Base-by-base conservation (phyloP, 2,888 invertebrate species). In the Eupeodes latifasciatus region DNA sequence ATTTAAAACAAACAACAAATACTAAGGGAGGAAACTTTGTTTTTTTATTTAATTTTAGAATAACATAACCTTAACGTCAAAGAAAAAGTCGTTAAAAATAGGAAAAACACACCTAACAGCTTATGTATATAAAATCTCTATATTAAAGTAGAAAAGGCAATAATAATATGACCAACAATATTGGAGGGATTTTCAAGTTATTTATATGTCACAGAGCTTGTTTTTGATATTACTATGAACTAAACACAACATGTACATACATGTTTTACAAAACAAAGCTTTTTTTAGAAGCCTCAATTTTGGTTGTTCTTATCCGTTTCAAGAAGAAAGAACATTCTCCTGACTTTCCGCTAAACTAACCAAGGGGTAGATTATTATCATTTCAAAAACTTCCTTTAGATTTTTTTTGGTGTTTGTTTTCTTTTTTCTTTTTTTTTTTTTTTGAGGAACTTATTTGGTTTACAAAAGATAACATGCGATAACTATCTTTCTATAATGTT, bases 381-480 rank as follows among this genome's bases (percentile, higher is more conserved):
- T n/a, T 16, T 44, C 16, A 10, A 9, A 44, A 62, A 44, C 16
- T 11, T 62, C 62, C 40, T 62, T 12, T 36, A 14, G 36, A 14
- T 51, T 12, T 51, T 51, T 1, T 51, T 4, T 51, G 12, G 3
- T 34, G 14, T 12, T 16, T 62, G 27, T 27, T 27, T 27, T 27
- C 16, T 9, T 12, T 16, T 62, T 19, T n/a, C n/a, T n/a, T 1
- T 19, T 19, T 19, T 44, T 9, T 62, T 44, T 10, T n/a, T 34
- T 9, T n/a, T 62, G 27, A 27, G 40, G n/a, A 51, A 51, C 5
- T 51, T 12, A 62, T 44, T 62, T 40, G n/a, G 40, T 44, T 62
- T n/a, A 16, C 11, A 40, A 62, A 62, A 44, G 62, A 62, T 62
- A 62, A 44, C 44, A 44, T 62, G 9, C 40, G 16, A 59, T 59